phyloP scores from a whole-genome alignment of 2,888 invertebrate genomes.

The Coecobrya sp. region DNA sequence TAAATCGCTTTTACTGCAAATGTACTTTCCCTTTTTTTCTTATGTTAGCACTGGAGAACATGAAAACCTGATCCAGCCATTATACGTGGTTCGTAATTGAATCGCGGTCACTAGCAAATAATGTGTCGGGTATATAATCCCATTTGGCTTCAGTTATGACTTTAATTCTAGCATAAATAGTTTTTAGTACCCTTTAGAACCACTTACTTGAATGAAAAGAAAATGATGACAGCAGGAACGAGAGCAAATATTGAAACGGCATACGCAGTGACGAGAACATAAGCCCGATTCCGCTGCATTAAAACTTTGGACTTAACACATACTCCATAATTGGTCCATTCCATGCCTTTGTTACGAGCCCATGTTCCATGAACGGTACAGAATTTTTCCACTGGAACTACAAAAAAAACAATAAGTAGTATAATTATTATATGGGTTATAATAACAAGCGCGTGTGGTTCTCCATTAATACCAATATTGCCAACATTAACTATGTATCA shows the following conservation, averaged over 20 bases:
- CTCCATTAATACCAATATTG: neutral
- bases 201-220: slow-evolving; percentile 87
- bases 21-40: too few species aligned
- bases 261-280: slow-evolving; percentile 87
- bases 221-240: slow-evolving; percentile 87
- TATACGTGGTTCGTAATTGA: too few species aligned
- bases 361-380: slow-evolving; percentile 86
- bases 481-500: neutral
- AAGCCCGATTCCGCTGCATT: slow-evolving; percentile 85
- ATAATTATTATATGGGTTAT: neutral
- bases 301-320: slow-evolving; percentile 85
- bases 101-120: too few species aligned
- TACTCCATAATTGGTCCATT: slow-evolving; percentile 87
- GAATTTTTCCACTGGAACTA: slow-evolving; percentile 86
- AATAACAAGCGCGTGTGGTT: neutral
- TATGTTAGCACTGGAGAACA: too few species aligned
- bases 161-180: too few species aligned
- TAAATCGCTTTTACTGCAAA: too few species aligned
- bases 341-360: slow-evolving; percentile 83
- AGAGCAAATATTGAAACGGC: slow-evolving; percentile 87
- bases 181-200: neutral
- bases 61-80: too few species aligned
- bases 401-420: neutral
- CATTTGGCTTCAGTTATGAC: neutral
- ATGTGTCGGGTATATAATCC: too few species aligned